Evolutionary conservation across 2,797 vertebrate genomes (phyloP), one percentile per base, ranked within the genome.

Genomic region (Agapornis canus): DNA sequence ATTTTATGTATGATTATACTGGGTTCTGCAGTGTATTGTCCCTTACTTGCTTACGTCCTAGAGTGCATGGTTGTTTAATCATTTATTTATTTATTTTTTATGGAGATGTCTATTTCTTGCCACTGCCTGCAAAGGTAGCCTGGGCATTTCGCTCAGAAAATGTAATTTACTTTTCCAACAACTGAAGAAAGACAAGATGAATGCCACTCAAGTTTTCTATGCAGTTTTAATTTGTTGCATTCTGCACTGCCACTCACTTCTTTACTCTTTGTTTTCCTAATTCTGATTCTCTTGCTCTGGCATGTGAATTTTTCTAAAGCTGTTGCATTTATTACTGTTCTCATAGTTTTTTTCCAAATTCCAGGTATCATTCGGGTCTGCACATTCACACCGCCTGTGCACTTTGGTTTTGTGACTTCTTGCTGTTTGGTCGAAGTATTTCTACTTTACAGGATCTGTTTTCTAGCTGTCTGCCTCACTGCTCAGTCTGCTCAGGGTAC

Each of bases 41-140:
- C 2, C 10, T 0, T 6, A 32, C 3, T 56, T 59, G 29, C 3
- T 3, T 13, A 7, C n/a, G 45, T 35, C 17, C 9, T 9, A 51
- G 20, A 29, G 10, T 43, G 5, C 22, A 77, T 13, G 1, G 3
- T 48, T 68, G n/a, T 49, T 60, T 65, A 70, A 43, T 3, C 1
- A 35, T 35, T 35, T 35, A 35, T 35, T 35, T 35, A n/a, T 42
- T 4, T 21, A 17, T 68, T 82, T 82, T 80, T 69, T 48, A 45
- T 39, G 9, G 5, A 20, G 12, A 17, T 9, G 9, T n/a, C 42
- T 43, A 18, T 70, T 82, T 82, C 59, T 85, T 59, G 82, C 3
- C 26, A 37, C 16, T 49, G 17, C 21, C 18, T 84, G 17, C 64
- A 81, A 25, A 45, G 15, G 43, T 8, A 65, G 10, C 37, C 26